A percentile compares a stretch with the other conserved stretches of the same genome.
phyloP scores from a whole-genome alignment of 2,888 invertebrate species.

The Cybosia mesomella region DNA sequence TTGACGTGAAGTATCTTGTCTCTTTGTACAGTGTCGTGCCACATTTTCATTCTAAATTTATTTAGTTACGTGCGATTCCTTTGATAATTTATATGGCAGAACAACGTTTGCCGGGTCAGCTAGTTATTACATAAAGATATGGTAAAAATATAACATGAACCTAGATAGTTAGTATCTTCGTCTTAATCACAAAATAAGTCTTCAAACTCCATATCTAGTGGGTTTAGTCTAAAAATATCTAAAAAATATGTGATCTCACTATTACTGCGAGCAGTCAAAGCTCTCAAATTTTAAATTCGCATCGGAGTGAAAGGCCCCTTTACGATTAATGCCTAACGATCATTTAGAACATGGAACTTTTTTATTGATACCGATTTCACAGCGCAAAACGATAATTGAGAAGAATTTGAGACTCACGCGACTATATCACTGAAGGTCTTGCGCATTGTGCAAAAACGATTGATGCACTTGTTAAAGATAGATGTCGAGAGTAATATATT shows the following conservation, averaged over 20 bases:
- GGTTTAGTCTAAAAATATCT: too few relatives aligned
- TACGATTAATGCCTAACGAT: constrained; percentile 22
- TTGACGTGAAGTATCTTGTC: too few relatives aligned
- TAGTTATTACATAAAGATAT: too few relatives aligned
- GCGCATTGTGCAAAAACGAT: constrained; percentile 29
- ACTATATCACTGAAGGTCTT: constrained; percentile 38
- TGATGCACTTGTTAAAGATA: constrained; percentile 25
- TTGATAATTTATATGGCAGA: too few relatives aligned
- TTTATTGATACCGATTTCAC: constrained; percentile 47
- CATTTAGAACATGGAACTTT: constrained; percentile 45
- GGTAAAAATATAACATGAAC: too few relatives aligned
- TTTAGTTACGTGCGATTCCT: too few relatives aligned
- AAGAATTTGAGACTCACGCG: constrained; percentile 30
- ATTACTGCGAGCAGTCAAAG: background rate
- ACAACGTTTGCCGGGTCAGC: too few relatives aligned
- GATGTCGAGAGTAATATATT: background rate
- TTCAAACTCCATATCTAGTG: too few relatives aligned
- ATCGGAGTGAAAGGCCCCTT: constrained; percentile 65
- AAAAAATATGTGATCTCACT: background rate
- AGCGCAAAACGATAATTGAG: constrained; percentile 40
- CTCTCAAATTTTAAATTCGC: constrained; percentile 64
- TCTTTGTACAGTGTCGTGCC: too few relatives aligned
- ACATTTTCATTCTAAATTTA: too few relatives aligned
- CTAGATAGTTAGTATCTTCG: too few relatives aligned
- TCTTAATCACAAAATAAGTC: too few relatives aligned